Conservation (phyloP, 1,140 invertebrate genomes). For the Thaumetopoea pityocampa region DNA sequence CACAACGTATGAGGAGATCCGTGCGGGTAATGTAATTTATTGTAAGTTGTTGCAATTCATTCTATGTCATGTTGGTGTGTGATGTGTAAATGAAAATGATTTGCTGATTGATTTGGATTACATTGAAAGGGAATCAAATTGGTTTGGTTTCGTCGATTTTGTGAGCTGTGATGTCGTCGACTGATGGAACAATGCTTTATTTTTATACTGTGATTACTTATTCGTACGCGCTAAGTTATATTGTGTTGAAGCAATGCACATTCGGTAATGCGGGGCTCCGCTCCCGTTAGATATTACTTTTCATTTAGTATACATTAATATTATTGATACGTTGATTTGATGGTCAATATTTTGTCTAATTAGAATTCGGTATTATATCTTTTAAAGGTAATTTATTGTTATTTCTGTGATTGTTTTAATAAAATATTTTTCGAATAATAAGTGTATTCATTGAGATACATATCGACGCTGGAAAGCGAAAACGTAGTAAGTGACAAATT, state of each 20-base stretch:
- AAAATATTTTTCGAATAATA: slow-evolving; percentile 38
- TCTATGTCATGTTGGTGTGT: slow-evolving; percentile 8
- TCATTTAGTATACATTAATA: slow-evolving; percentile 25
- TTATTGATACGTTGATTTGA: slow-evolving; percentile 21
- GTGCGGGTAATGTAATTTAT: slow-evolving; percentile 4
- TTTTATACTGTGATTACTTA: slow-evolving; percentile 70
- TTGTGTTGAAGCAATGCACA: slow-evolving; percentile 32
- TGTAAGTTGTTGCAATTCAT: slow-evolving; percentile 9
- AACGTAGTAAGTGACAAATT: too few species aligned
- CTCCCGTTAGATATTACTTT: slow-evolving; percentile 28
- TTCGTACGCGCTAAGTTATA: slow-evolving; percentile 55
- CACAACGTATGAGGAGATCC: slow-evolving; percentile 7
- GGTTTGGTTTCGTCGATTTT: slow-evolving; percentile 55
- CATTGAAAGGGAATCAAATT: slow-evolving; percentile 18
- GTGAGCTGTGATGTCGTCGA: slow-evolving; percentile 64
- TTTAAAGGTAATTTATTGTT: slow-evolving; percentile 52
- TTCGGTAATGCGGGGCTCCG: slow-evolving; percentile 27
- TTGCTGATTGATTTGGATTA: slow-evolving; percentile 17
- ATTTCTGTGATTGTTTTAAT: slow-evolving; percentile 57
- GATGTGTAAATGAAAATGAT: slow-evolving; percentile 10
- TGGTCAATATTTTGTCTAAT: slow-evolving; percentile 27
- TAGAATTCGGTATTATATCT: slow-evolving; percentile 37
- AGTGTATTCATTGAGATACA: too few species aligned
- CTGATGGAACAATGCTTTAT: slow-evolving; percentile 70
- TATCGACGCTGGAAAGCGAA: too few species aligned